Evolutionary conservation across 2,888 invertebrate species (phyloP), one percentile per base, ranked within the genome.

Genomic region (Elysia crispata): DNA sequence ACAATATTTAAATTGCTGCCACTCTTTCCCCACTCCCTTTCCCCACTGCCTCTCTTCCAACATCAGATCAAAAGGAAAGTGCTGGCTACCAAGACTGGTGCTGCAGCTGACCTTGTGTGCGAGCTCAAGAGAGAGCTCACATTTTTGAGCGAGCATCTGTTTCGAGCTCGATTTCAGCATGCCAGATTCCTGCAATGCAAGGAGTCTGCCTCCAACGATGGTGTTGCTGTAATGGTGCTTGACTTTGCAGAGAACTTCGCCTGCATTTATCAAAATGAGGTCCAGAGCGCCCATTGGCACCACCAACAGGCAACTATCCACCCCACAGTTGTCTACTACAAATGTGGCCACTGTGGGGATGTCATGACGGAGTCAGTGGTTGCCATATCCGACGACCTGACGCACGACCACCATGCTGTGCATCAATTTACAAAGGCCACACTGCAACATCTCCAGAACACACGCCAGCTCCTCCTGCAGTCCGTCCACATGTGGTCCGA

Each of bases 291-390:
- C 13, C 18, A 54, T 20, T 54, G 54, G n/a, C 20, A 62, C n/a
- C 25, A 62, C 62, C 62, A 62, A n/a, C 62, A 62, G 25, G 62
- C 62, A 62, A 62, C n/a, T 25, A 62, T 62, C n/a, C 62, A 62
- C 62, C 62, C 62, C 62, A 62, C 25, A 25, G 62, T 62, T 25
- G 25, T 23, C 25, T 62, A 62, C 62, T 6, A 23, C 62, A 62
- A n/a, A 62, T 62, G 62, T 62, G 20, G 23, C 25, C 8, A n/a
- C 25, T 62, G 62, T 25, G 25, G 25, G 23, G 62, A 62, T n/a
- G n/a, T 62, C 62, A 62, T 23, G 62, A 62, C 62, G 23, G 62
- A 62, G 11, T n/a, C 62, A 23, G 62, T 62, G 23, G 25, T 62
- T 62, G 62, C 62, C 8, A 62, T 62, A 23, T 62, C 62, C 25